Evolutionary conservation across 2,113 vertebrate genomes (phyloP), one percentile per base, ranked within the genome.

Genomic region (Nicator chloris): DNA sequence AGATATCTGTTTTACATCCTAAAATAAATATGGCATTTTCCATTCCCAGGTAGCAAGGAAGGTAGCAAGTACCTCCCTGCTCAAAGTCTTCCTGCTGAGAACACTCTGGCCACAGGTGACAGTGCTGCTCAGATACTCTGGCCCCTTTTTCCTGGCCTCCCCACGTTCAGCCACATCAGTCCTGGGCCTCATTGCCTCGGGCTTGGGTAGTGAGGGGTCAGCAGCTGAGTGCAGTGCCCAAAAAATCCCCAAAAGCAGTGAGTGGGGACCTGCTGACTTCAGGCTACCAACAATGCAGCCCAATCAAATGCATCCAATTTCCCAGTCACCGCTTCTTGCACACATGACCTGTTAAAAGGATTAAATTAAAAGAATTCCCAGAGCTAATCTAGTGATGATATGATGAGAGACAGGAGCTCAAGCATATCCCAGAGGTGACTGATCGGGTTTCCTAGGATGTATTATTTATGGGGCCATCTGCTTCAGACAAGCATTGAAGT

Each of bases 391-490:
- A 86, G 82, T 81, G 95, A 94, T 96, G 93, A 94, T 96, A 93
- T 92, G 89, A 92, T 90, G 86, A 93, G 88, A 97, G 95, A 93
- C 76, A 86, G 93, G 82, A 93, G 71, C 93, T 94, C 79, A 75
- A 92, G 88, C 50, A 27, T 35, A 42, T 88, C 94, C 60, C 77
- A 68, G 83, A 88, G 72, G 88, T 92, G 73, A 65, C 76, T 68
- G 90, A 96, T 96, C 23, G 0, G 37, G 88, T 96, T 97, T 94
- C 90, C 72, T 86, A 56, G 76, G 76, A 96, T 95, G 44, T 86
- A 96, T 94, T 97, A 93, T 95, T 93, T 93, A 95, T 95, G 54
- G 90, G 24, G 37, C 92, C 93, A 93, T 97, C 92, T 96, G 93
- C 77, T 92, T 91, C 60, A 92, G 81, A 72, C 72, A 87, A 91